Conservation (phyloP, 2,113 vertebrate genomes). For the Vulpes vulpes region DNA sequence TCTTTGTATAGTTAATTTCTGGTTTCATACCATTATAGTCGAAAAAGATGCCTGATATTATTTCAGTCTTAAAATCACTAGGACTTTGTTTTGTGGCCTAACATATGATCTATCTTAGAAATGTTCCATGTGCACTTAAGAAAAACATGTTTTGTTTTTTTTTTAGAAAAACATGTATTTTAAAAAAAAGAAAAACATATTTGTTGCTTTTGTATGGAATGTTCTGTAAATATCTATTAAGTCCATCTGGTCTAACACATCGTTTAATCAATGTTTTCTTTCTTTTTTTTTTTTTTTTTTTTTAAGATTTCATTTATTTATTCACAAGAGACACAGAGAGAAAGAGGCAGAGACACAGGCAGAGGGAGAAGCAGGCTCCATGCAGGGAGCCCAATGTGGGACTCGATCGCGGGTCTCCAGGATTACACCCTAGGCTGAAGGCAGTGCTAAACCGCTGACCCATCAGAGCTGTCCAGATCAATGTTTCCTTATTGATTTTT, state of each 20-base stretch:
- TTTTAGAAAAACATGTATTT: no score
- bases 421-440: no score
- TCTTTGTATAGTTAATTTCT: background rate
- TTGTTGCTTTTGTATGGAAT: background rate
- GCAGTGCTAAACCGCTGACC: no score
- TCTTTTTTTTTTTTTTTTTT: no score
- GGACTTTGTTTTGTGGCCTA: background rate
- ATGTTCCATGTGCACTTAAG: background rate
- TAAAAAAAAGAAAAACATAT: background rate
- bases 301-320: no score
- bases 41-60: background rate
- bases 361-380: no score
- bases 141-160: background rate
- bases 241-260: background rate
- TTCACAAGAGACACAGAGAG: no score
- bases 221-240: background rate
- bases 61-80: background rate
- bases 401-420: no score
- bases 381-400: no score
- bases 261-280: background rate
- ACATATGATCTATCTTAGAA: background rate
- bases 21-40: background rate
- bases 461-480: background rate
- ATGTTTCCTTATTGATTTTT: background rate
- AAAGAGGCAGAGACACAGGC: no score